Percentiles rank a stretch among this genome's conserved stretches.
These are phyloP conservation scores for Pardosa pseudoannulata DNA, from an alignment of 2,888 invertebrate species.

Conservation along the genomic window DNA sequence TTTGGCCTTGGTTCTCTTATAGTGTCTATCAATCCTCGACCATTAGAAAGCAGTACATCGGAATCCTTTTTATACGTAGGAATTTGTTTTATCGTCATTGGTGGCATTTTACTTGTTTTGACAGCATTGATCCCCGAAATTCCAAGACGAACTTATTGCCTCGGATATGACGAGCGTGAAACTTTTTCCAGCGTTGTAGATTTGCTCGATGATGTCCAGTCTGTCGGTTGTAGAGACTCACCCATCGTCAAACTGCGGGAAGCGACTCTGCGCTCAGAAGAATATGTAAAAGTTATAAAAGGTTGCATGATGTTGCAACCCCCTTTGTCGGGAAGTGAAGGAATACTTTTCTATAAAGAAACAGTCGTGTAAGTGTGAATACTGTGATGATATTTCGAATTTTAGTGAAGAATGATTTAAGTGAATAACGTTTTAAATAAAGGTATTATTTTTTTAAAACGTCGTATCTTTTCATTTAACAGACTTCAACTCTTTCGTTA, in stretches of 20 bases:
- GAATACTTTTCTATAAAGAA: conserved; percentile 6
- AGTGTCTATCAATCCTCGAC: not conserved
- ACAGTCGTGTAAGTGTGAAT: not conserved
- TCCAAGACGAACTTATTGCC: not conserved
- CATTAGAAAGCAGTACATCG: not conserved
- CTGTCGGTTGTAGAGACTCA: not conserved
- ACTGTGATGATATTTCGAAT: too few relatives aligned
- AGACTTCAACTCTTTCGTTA: too few relatives aligned
- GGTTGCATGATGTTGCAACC: conserved; percentile 15
- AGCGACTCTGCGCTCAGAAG: not conserved
- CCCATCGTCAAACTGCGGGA: not conserved
- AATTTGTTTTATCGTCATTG: not conserved
- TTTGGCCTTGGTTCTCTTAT: not conserved
- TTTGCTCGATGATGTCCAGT: conserved; percentile 5
- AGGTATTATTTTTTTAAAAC: too few relatives aligned
- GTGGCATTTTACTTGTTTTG: not conserved
- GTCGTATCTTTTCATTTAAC: too few relatives aligned
- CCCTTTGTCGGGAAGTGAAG: not conserved
- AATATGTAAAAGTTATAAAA: not conserved
- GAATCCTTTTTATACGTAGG: not conserved
- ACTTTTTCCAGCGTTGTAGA: not conserved
- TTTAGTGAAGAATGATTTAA: too few relatives aligned
- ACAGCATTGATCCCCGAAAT: not conserved
- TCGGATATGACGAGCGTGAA: not conserved
- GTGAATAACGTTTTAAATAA: too few relatives aligned